These are phyloP conservation scores for Mylabris sibirica DNA, from an alignment of 2,888 invertebrate genomes.

Conservation along the genomic window DNA sequence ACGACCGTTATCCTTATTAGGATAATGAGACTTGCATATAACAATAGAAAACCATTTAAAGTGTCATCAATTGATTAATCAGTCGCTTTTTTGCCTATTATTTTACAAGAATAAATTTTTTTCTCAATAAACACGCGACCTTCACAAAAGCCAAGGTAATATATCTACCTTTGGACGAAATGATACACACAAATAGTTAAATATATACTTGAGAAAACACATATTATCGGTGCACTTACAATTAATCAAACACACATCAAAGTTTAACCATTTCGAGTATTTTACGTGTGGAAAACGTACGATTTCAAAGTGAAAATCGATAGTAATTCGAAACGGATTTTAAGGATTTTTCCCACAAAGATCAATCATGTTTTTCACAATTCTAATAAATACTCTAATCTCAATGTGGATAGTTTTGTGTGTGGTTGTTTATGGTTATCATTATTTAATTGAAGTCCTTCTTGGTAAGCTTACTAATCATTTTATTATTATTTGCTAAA, in stretches of 20 bases:
- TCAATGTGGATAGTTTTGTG: constrained; percentile 57
- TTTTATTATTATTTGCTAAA: background rate
- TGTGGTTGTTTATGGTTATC: constrained; percentile 56
- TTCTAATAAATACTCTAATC: constrained; percentile 49
- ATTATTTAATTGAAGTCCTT: constrained; percentile 68
- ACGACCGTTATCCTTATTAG: background rate
- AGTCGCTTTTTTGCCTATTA: background rate
- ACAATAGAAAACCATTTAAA: background rate
- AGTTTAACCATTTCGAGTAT: background rate
- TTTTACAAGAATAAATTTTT: background rate
- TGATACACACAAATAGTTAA: background rate
- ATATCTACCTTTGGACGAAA: constrained; percentile 10
- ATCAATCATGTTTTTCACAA: constrained; percentile 51
- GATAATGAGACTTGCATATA: background rate
- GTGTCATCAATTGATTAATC: background rate
- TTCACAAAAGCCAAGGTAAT: constrained; percentile 19
- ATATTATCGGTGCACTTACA: background rate
- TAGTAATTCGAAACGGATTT: background rate
- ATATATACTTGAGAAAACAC: background rate
- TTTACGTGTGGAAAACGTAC: no score
- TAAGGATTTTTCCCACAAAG: background rate
- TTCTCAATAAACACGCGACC: constrained; percentile 14
- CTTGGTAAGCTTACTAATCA: constrained; percentile 64
- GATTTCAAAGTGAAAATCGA: constrained; percentile 3
- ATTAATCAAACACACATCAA: background rate